Percentiles rank a stretch among this genome's conserved stretches.
Conservation (phyloP, 1,140 invertebrate species). For the Penaeus japonicus region DNA sequence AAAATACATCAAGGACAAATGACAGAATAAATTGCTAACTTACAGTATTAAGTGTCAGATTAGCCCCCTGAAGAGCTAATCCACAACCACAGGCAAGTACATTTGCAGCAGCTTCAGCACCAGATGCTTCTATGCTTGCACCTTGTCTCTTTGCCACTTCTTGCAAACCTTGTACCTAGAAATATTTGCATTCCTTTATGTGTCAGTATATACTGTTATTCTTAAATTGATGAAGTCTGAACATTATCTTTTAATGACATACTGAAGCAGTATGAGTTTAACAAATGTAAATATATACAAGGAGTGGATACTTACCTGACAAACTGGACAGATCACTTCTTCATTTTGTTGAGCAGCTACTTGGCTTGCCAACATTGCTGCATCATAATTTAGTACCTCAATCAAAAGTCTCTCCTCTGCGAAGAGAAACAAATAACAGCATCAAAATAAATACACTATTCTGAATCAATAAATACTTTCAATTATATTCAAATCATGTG, state of each 20-base stretch:
- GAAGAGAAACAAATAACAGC: background rate
- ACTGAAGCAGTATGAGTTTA: background rate
- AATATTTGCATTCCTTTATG: background rate
- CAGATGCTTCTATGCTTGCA: background rate
- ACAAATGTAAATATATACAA: background rate
- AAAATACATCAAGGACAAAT: background rate
- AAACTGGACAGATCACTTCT: constrained; percentile 38
- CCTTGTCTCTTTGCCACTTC: background rate
- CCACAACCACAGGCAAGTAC: constrained; percentile 31
- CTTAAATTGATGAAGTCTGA: background rate
- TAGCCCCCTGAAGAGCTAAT: constrained; percentile 36
- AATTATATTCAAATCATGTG: too few relatives aligned
- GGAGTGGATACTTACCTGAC: background rate
- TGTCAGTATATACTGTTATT: background rate
- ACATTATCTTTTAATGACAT: background rate
- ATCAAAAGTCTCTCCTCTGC: constrained; percentile 18
- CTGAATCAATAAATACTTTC: background rate
- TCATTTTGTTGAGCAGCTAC: constrained; percentile 14
- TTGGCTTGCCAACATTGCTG: constrained; percentile 22
- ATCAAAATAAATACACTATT: background rate
- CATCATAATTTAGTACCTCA: constrained; percentile 34
- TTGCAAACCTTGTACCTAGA: constrained; percentile 24
- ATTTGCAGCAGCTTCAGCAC: background rate
- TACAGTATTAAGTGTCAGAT: constrained; percentile 42
- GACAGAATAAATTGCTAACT: background rate